phyloP scores from a whole-genome alignment of 2,113 vertebrate species.

The Saiga tatarica region DNA sequence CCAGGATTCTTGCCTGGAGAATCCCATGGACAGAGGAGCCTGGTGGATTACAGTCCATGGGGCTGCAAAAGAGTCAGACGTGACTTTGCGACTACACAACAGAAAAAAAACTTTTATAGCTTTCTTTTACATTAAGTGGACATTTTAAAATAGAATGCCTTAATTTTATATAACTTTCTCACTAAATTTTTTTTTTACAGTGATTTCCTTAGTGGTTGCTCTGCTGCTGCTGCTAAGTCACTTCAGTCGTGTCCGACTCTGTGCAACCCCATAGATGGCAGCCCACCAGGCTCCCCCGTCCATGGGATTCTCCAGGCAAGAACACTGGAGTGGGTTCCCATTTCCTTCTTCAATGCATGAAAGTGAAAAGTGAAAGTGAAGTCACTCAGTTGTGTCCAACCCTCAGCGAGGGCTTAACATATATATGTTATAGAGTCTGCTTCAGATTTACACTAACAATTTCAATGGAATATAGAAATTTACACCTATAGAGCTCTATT shows the following conservation, averaged over 20 bases:
- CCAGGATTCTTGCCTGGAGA: background rate
- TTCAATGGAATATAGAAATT: background rate
- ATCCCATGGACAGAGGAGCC: background rate
- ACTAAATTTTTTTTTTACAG: background rate
- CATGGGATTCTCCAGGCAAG: too few relatives aligned
- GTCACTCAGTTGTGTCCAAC: too few relatives aligned
- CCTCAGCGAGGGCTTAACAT: background rate
- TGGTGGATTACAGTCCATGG: background rate
- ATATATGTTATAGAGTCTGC: background rate
- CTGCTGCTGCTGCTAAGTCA: background rate
- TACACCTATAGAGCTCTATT: background rate
- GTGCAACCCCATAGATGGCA: fast-evolving
- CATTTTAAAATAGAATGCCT: background rate
- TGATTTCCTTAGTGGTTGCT: background rate
- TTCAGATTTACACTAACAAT: background rate
- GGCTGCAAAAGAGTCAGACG: background rate
- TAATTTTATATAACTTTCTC: background rate
- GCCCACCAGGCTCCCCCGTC: too few relatives aligned
- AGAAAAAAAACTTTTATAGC: background rate
- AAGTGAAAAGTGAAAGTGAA: too few relatives aligned
- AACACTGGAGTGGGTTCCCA: too few relatives aligned
- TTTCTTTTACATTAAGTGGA: background rate
- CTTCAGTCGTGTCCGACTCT: too few relatives aligned
- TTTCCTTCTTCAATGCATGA: too few relatives aligned
- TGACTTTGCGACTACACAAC: background rate